Base-by-base conservation (phyloP, 2,888 invertebrate genomes). In the Omphaloscelis lunosa region DNA sequence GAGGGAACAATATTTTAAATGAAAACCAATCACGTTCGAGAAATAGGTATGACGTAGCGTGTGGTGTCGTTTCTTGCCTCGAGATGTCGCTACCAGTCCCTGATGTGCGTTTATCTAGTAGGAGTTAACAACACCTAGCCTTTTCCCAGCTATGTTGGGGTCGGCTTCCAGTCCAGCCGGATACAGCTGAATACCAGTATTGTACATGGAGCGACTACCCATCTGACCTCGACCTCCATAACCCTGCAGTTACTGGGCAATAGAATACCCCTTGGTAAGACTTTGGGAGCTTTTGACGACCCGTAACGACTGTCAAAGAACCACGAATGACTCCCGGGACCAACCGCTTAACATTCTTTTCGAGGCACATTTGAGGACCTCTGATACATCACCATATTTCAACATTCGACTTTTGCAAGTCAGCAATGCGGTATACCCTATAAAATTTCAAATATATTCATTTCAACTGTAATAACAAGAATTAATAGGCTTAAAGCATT, bases 401-500 rank as follows among this genome's bases (percentile, higher is more conserved):
- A 23, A 29, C 7, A 34, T 8, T 29, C 3, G 5, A 68, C 27
- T 53, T 23, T 53, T 51, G 8, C 15, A 20, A 51, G 0, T 4
- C 23, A 15, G 2, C 48, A 59, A 23, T 27, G 3, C 1, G 20
- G 7, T 17, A 17, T 8, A 2, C n/a, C 41, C 11, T 12, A 23
- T 23, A 45, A 77, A 5, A 27, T 82, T 80, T 65, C 20, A 53
- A 82, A 77, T 66, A 58, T 66, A 78, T 83, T 70, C 23, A 70
- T 73, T 83, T 72, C 53, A 61, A 20, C 23, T 63, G 48, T 62
- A 72, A 59, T 74, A 84, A 74, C 75, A 69, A 78, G 59, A 78
- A 66, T 48, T n/a, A 81, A 77, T 71, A 71, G 72, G 53, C 61
- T 61, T 12, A 12, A 68, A 75, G 58, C 71, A 71, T 86, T 72